These are phyloP conservation scores for Oreochromis mossambicus DNA, from an alignment of 2,797 vertebrate species.

Conservation along the genomic window DNA sequence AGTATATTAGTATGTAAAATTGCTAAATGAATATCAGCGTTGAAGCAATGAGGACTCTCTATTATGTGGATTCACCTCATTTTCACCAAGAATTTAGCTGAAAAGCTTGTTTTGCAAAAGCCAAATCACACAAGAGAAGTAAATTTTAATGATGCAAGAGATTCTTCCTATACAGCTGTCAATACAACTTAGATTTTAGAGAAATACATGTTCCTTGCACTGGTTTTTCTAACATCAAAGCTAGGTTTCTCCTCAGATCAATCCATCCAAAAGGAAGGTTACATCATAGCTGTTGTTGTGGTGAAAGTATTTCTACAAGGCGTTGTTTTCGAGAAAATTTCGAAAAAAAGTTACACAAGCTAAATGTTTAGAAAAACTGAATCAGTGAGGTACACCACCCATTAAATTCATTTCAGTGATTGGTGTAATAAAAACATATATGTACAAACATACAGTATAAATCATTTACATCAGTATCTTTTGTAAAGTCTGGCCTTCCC, in stretches of 20 bases:
- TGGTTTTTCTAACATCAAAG: constrained; percentile 9
- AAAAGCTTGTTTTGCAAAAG: not conserved
- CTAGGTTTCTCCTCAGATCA: not conserved
- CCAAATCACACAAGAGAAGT: not conserved
- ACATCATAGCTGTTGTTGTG: not conserved
- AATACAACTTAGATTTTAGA: not conserved
- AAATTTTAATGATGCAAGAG: not conserved
- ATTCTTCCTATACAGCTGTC: not conserved
- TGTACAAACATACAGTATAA: not conserved
- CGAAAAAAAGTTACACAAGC: not conserved
- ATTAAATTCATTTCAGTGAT: not conserved
- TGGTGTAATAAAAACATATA: not conserved
- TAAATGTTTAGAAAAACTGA: not conserved
- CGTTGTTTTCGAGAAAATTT: not conserved
- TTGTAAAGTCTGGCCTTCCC: not conserved
- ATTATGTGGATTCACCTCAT: not conserved
- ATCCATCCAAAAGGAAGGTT: not conserved
- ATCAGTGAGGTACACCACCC: not conserved
- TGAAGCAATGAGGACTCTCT: not conserved
- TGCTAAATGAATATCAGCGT: not conserved
- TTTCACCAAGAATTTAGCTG: not conserved
- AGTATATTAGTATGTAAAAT: not conserved
- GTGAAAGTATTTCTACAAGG: not conserved
- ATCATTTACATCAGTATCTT: not conserved
- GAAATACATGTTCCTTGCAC: not conserved